Conservation (phyloP, 2,888 invertebrate species). For the Sthenelais limicola region DNA sequence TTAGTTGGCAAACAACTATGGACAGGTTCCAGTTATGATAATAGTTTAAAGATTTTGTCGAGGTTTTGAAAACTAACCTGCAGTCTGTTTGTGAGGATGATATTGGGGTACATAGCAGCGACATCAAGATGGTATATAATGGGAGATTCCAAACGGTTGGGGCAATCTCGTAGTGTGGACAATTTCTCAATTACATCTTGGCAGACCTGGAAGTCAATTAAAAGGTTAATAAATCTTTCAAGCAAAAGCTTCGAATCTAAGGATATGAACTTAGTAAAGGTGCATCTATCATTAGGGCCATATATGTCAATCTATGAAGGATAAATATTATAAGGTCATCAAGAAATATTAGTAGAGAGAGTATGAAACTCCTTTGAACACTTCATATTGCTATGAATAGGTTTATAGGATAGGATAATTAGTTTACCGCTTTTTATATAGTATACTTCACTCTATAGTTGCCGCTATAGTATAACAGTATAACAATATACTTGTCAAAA, state of each 20-base stretch:
- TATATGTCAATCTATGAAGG: no score
- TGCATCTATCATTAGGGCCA: no score
- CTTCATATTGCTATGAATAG: no score
- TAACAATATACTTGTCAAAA: conserved; percentile 85
- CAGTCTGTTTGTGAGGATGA: conserved; percentile 96
- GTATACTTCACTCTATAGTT: conserved; percentile 88
- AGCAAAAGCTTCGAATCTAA: no score
- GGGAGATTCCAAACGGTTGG: conserved; percentile 91
- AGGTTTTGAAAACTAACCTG: conserved; percentile 76
- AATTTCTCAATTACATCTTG: conserved; percentile 77
- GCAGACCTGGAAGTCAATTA: no score
- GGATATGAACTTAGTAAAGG: no score
- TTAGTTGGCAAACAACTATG: conserved; percentile 96
- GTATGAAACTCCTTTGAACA: no score
- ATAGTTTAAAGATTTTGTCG: no score
- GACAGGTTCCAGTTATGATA: conserved; percentile 99
- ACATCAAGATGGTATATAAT: conserved; percentile 99
- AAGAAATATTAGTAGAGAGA: no score
- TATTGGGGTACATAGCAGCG: conserved; percentile 99
- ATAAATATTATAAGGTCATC: no score
- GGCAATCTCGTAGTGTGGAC: conserved; percentile 84
- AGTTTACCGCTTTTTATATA: conserved; percentile 93
- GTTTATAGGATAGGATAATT: conserved; percentile 86
- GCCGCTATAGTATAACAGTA: conserved; percentile 84
- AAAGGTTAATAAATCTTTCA: no score